Evolutionary conservation across 2,113 vertebrate species (phyloP).

Genomic region (Tragelaphus imberbis): DNA sequence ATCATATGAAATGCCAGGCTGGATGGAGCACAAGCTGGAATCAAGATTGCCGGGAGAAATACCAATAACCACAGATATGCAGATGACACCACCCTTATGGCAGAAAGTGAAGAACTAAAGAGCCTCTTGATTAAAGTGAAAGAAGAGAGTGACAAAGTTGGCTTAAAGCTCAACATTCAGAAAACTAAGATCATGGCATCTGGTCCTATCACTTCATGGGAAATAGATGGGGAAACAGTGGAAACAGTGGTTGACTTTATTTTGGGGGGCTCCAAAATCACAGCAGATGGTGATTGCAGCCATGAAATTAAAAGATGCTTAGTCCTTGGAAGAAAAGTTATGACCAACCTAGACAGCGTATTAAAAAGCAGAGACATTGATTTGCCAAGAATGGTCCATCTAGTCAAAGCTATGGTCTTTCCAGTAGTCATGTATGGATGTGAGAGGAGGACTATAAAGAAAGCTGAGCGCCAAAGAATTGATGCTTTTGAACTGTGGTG

Average conservation of each 20-base stretch:
- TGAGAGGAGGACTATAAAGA: background rate
- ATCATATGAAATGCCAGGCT: background rate
- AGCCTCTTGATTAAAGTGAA: background rate
- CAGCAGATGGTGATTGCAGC: background rate
- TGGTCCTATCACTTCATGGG: background rate
- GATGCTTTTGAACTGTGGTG: background rate
- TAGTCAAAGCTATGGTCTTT: background rate
- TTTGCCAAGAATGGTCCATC: background rate
- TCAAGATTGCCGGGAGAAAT: background rate
- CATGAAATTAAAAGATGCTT: background rate
- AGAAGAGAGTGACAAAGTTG: background rate
- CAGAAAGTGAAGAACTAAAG: background rate
- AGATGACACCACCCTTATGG: background rate
- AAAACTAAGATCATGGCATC: background rate
- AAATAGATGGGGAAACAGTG: background rate
- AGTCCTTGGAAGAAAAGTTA: background rate
- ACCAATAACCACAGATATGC: background rate
- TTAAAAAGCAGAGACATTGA: background rate
- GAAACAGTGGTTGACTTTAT: background rate
- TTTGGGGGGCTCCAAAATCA: background rate
- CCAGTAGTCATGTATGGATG: background rate
- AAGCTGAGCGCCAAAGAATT: accelerated
- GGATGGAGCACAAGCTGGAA: background rate
- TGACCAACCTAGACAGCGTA: background rate
- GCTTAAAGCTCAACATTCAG: background rate